A percentile compares a stretch with the other conserved stretches of the same genome.
Evolutionary conservation across 1,140 invertebrate species (phyloP).

Genomic region (Armadillidium nasatum): DNA sequence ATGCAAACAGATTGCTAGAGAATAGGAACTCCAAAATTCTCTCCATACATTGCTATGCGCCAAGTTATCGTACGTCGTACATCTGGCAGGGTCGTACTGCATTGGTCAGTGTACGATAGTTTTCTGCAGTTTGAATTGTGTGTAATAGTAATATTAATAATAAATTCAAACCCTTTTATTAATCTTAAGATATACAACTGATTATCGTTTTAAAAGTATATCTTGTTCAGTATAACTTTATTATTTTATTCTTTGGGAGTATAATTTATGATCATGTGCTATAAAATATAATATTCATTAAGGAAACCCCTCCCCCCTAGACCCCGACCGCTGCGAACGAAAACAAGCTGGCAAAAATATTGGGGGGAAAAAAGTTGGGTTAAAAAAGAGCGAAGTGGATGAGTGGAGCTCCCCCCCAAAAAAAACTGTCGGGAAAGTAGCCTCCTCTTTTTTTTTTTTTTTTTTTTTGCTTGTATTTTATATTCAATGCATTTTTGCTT

Average conservation of each 20-base stretch:
- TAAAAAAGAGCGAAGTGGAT: background rate
- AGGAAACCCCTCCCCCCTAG: no score
- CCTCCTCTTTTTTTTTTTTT: background rate
- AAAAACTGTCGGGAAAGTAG: background rate
- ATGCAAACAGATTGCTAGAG: slow-evolving; percentile 3
- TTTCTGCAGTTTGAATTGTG: background rate
- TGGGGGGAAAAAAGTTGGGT: background rate
- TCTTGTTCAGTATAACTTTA: background rate
- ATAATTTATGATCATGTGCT: no score
- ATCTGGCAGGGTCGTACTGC: background rate
- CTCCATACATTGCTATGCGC: background rate
- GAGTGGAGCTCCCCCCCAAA: background rate
- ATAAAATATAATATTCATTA: no score
- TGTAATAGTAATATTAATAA: background rate
- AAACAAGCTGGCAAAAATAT: no score
- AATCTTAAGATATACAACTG: no score
- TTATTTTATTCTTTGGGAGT: background rate
- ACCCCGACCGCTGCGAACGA: no score
- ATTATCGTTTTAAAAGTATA: background rate
- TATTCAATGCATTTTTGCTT: no score
- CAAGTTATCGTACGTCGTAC: background rate
- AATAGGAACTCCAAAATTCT: background rate
- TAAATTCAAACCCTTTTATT: no score
- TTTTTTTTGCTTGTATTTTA: background rate
- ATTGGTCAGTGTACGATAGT: background rate